Conservation (phyloP, 2,113 vertebrate genomes). For the Carettochelys insculpta region DNA sequence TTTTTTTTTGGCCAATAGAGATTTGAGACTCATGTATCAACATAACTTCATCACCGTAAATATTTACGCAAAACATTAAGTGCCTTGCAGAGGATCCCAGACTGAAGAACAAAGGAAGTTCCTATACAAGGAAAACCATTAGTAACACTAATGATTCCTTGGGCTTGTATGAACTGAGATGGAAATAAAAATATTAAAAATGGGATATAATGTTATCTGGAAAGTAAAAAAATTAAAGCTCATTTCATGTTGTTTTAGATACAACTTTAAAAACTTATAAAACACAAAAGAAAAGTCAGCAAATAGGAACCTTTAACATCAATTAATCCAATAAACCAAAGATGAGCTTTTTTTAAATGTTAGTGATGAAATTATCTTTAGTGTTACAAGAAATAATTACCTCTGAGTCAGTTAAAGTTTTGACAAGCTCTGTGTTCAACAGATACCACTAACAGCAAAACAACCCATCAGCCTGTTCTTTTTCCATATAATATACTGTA, state of each 20-base stretch:
- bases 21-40: not conserved
- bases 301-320: not conserved
- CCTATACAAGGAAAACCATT: slow-evolving; percentile 42
- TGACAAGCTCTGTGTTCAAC: not conserved
- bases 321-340: not conserved
- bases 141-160: not conserved
- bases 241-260: slow-evolving; percentile 21
- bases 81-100: not conserved
- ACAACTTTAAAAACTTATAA: not conserved
- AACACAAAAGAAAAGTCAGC: not conserved
- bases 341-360: not conserved
- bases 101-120: slow-evolving; percentile 3
- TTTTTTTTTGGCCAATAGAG: not conserved
- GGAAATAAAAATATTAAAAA: not conserved
- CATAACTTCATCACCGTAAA: slow-evolving; percentile 21
- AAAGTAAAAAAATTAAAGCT: not conserved
- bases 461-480: not conserved
- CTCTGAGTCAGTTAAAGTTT: no score
- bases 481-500: not conserved
- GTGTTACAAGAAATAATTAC: slow-evolving; percentile 8
- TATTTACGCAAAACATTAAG: slow-evolving; percentile 32
- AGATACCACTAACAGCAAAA: not conserved
- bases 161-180: not conserved
- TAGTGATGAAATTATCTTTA: slow-evolving; percentile 31
- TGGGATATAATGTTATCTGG: not conserved